phyloP scores from a whole-genome alignment of 2,888 invertebrate genomes.

The Biston stratarius region DNA sequence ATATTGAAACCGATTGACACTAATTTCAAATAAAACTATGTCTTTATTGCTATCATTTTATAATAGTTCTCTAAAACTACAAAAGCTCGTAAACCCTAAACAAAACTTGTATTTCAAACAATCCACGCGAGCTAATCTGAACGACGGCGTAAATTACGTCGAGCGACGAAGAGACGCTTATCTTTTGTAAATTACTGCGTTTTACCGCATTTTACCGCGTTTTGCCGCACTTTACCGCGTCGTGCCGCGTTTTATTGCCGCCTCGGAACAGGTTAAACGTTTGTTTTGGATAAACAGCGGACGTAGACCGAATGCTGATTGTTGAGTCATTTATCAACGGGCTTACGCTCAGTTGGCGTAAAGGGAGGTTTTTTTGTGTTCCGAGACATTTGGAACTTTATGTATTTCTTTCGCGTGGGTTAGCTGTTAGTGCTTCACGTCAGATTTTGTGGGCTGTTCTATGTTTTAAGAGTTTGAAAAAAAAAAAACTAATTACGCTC shows the following conservation, averaged over 20 bases:
- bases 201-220: slow-evolving; percentile 40
- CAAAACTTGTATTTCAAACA: slow-evolving; percentile 26
- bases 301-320: slow-evolving; percentile 33
- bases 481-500: too few relatives aligned
- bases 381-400: not conserved
- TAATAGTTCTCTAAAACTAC: not conserved
- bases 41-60: not conserved
- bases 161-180: slow-evolving; percentile 53
- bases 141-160: slow-evolving; percentile 53
- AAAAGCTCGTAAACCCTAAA: slow-evolving; percentile 11
- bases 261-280: slow-evolving; percentile 34
- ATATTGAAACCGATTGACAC: too few relatives aligned
- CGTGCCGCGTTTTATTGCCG: slow-evolving; percentile 38
- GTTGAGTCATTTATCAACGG: slow-evolving; percentile 28
- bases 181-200: slow-evolving; percentile 63
- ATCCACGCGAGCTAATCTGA: slow-evolving; percentile 51
- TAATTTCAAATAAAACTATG: too few relatives aligned
- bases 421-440: slow-evolving; percentile 2
- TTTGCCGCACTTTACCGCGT: slow-evolving; percentile 30
- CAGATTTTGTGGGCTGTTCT: not conserved
- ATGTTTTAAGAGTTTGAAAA: not conserved
- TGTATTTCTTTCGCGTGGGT: not conserved
- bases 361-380: slow-evolving; percentile 13
- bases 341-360: slow-evolving; percentile 9
- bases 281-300: slow-evolving; percentile 30